phyloP scores from a whole-genome alignment of 2,797 vertebrate species.

The Chiroxiphia lanceolata region DNA sequence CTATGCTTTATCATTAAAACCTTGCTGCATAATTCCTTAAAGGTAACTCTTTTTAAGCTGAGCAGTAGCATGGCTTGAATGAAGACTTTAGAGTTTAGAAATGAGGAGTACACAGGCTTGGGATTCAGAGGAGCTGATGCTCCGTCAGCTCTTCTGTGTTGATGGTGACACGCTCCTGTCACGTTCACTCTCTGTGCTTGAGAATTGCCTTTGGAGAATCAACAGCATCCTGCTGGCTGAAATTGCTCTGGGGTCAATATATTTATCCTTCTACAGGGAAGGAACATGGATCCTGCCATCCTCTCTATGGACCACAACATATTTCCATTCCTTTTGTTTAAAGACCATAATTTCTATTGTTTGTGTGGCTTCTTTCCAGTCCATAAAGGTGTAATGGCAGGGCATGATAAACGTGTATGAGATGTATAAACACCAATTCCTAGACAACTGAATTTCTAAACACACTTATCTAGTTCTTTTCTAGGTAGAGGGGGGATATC shows the following conservation, averaged over 20 bases:
- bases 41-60: background rate
- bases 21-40: background rate
- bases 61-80: background rate
- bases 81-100: background rate
- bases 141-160: background rate
- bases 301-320: accelerated
- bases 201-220: constrained; percentile 30
- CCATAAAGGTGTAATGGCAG: background rate
- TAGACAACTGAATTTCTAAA: background rate
- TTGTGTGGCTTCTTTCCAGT: background rate
- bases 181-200: background rate
- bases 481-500: background rate
- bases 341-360: background rate
- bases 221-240: background rate
- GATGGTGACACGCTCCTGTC: background rate
- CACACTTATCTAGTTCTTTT: background rate
- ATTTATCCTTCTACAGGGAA: background rate
- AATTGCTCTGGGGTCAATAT: constrained; percentile 4
- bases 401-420: background rate
- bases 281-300: background rate
- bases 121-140: background rate
- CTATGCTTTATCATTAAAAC: background rate
- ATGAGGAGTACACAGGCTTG: background rate
- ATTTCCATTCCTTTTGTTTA: background rate
- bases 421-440: background rate